These are phyloP conservation scores for Caenorhabditis afra DNA, from an alignment of 2,888 invertebrate species.

Conservation along the genomic window DNA sequence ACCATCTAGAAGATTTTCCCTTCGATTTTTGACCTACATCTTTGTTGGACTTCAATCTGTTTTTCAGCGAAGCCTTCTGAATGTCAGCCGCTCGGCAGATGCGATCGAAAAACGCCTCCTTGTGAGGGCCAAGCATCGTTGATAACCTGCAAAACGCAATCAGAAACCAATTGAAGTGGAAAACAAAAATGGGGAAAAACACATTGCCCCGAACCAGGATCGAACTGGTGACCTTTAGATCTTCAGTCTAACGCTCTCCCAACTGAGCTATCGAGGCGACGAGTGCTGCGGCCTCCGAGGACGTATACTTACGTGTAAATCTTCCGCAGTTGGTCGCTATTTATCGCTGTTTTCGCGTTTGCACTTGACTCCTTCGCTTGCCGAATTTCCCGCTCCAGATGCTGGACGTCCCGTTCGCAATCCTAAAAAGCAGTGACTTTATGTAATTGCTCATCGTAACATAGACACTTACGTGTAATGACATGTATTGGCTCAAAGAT, in stretches of 20 bases:
- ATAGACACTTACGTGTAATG: constrained; percentile 28
- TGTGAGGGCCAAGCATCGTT: constrained; percentile 65
- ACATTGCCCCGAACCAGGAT: constrained; percentile 79
- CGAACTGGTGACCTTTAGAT: constrained; percentile 80
- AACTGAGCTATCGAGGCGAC: constrained; percentile 78
- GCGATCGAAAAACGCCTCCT: constrained; percentile 67
- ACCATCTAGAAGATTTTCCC: too few relatives aligned
- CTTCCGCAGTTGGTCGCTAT: constrained; percentile 66
- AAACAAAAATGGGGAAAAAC: constrained; percentile 23
- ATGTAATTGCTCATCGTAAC: background rate
- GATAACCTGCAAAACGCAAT: constrained; percentile 59
- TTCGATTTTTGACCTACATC: constrained; percentile 47
- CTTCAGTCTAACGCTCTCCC: constrained; percentile 81
- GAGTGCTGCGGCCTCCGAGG: background rate
- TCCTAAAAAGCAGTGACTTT: constrained; percentile 30
- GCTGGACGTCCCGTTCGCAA: constrained; percentile 64
- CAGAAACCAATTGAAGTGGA: too few relatives aligned
- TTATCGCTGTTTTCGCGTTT: constrained; percentile 72
- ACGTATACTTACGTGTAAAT: constrained; percentile 62
- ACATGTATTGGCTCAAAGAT: constrained; percentile 32
- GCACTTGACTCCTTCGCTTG: constrained; percentile 68
- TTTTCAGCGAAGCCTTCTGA: constrained; percentile 70
- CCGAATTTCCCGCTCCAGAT: constrained; percentile 66
- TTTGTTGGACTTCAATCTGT: constrained; percentile 69
- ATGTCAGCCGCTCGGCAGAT: constrained; percentile 72